Evolutionary conservation across 1,140 invertebrate genomes (phyloP).

Genomic region (Plectus sambesii): DNA sequence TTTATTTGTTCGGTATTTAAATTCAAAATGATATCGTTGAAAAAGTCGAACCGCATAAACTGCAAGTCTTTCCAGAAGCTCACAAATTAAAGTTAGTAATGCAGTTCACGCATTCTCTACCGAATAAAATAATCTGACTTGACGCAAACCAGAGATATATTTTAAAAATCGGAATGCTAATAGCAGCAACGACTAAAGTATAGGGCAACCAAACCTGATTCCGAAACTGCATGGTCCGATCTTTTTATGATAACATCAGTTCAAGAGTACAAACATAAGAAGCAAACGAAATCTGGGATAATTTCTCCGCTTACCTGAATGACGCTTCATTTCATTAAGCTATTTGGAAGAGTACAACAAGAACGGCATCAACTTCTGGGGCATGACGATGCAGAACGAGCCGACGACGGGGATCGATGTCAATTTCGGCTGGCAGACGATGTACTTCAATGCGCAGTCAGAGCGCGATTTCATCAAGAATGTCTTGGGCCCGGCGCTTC

Average conservation of each 20-base stretch:
- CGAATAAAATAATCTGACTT: slow-evolving; percentile 6
- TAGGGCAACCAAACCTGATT: too few species aligned
- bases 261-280: too few species aligned
- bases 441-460: slow-evolving; percentile 60
- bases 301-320: too few species aligned
- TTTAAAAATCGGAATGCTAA: slow-evolving; percentile 1
- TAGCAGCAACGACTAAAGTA: too few species aligned
- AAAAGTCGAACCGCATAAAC: too few species aligned
- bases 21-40: too few species aligned
- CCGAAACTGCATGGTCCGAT: slow-evolving; percentile 47
- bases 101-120: too few species aligned
- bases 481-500: slow-evolving; percentile 24
- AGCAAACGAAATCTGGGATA: too few species aligned
- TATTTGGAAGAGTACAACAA: slow-evolving; percentile 56
- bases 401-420: slow-evolving; percentile 46
- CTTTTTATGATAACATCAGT: too few species aligned
- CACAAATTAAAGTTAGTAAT: too few species aligned
- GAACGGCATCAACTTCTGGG: slow-evolving; percentile 54
- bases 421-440: slow-evolving; percentile 57
- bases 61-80: too few species aligned
- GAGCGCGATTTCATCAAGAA: slow-evolving; percentile 36
- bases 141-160: background rate
- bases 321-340: slow-evolving; percentile 46
- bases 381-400: slow-evolving; percentile 57
- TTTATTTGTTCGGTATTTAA: too few species aligned